A percentile compares a stretch with the other conserved stretches of the same genome.
Conservation (phyloP, 2,888 invertebrate genomes). For the Formica aserva region DNA sequence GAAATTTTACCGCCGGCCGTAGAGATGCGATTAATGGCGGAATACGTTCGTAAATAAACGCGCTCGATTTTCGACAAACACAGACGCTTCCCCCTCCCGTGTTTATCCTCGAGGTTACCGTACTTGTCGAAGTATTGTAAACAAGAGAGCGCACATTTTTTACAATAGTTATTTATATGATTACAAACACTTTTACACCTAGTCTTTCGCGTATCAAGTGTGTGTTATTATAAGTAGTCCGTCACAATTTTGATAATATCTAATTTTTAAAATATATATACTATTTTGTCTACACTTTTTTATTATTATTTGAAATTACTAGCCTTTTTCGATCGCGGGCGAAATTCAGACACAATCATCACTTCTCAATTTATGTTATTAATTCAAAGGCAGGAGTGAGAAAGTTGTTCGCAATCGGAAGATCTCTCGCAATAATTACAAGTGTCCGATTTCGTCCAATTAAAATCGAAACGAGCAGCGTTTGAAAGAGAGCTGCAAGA, state of each 20-base stretch:
- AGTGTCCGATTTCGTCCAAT: slow-evolving; percentile 37
- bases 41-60: slow-evolving; percentile 46
- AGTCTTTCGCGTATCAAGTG: background rate
- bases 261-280: background rate
- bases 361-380: background rate
- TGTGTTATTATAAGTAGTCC: too few relatives aligned
- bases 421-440: slow-evolving; percentile 23
- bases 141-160: background rate
- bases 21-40: slow-evolving; percentile 10
- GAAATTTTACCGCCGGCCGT: slow-evolving; percentile 33
- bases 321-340: background rate
- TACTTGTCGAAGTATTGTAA: background rate
- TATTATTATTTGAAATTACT: background rate
- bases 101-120: background rate
- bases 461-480: slow-evolving; percentile 4
- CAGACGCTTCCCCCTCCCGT: background rate
- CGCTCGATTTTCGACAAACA: slow-evolving; percentile 31
- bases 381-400: background rate
- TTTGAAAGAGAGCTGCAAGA: too few relatives aligned
- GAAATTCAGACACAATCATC: background rate
- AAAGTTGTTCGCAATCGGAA: background rate
- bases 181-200: background rate
- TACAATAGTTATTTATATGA: background rate
- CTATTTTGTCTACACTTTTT: background rate
- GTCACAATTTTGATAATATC: too few relatives aligned